These are phyloP conservation scores for Myotis davidii DNA, from an alignment of 2,113 vertebrate species.

Conservation along the genomic window DNA sequence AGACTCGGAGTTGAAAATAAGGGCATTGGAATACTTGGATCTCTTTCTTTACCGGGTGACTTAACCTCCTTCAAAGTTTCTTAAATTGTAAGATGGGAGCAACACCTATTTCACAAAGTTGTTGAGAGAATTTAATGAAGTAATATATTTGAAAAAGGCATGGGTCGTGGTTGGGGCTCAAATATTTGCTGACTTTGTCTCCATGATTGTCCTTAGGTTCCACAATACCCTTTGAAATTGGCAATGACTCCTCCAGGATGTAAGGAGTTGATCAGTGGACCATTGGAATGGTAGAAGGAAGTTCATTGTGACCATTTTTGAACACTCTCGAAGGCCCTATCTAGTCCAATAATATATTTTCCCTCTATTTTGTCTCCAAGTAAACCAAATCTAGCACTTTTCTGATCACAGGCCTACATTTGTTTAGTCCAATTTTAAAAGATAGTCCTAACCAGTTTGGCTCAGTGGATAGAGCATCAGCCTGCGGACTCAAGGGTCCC, in stretches of 20 bases:
- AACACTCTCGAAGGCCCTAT: neutral
- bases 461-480: no score
- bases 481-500: no score
- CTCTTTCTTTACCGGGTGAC: neutral
- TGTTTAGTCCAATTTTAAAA: neutral
- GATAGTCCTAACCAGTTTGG: neutral
- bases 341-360: neutral
- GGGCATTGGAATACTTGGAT: neutral
- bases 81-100: neutral
- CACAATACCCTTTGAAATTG: neutral
- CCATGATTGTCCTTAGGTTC: neutral
- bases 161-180: neutral
- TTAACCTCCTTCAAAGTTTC: neutral
- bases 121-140: neutral
- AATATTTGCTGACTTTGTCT: neutral
- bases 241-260: neutral
- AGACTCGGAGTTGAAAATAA: neutral
- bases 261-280: neutral
- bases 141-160: neutral
- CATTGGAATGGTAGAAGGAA: neutral
- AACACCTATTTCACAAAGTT: neutral
- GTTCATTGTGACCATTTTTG: neutral
- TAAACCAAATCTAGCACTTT: neutral
- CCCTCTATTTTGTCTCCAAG: neutral
- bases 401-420: neutral